A percentile compares a stretch with the other conserved stretches of the same genome.
phyloP scores from a whole-genome alignment of 1,140 invertebrate genomes.

The Calephelis nemesis region DNA sequence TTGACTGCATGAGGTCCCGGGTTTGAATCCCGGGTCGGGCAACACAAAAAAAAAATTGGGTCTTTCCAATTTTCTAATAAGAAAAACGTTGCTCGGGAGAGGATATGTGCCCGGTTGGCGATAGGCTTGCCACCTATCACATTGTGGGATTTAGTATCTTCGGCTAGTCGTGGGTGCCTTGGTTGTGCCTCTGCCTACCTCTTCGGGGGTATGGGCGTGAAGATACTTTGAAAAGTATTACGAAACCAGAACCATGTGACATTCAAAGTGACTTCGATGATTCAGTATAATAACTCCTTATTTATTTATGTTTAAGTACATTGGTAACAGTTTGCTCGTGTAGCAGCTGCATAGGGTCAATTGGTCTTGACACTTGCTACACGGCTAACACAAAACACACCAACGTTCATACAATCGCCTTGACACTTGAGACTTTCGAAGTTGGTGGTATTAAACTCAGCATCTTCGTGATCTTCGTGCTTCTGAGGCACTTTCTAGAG shows the following conservation, averaged over 20 bases:
- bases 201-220: too few relatives aligned
- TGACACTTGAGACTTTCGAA: not conserved
- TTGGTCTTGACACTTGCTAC: slow-evolving; percentile 65
- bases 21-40: not conserved
- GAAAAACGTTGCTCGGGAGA: too few relatives aligned
- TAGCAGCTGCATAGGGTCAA: slow-evolving; percentile 68
- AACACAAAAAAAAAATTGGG: too few relatives aligned
- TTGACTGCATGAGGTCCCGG: too few relatives aligned
- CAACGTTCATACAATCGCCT: slow-evolving; percentile 23
- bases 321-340: slow-evolving; percentile 51
- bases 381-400: slow-evolving; percentile 46
- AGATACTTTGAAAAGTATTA: not conserved
- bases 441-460: slow-evolving; percentile 24
- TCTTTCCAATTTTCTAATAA: too few relatives aligned
- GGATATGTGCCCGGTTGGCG: too few relatives aligned
- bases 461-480: slow-evolving; percentile 36
- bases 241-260: not conserved
- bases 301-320: slow-evolving; percentile 42
- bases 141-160: too few relatives aligned
- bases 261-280: not conserved
- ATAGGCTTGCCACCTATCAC: too few relatives aligned
- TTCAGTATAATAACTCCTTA: slow-evolving; percentile 25
- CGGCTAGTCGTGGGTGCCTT: too few relatives aligned
- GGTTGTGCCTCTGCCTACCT: too few relatives aligned
- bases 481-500: slow-evolving; percentile 29